Evolutionary conservation across 2,797 vertebrate genomes (phyloP).

Genomic region (Sylvilagus floridanus): DNA sequence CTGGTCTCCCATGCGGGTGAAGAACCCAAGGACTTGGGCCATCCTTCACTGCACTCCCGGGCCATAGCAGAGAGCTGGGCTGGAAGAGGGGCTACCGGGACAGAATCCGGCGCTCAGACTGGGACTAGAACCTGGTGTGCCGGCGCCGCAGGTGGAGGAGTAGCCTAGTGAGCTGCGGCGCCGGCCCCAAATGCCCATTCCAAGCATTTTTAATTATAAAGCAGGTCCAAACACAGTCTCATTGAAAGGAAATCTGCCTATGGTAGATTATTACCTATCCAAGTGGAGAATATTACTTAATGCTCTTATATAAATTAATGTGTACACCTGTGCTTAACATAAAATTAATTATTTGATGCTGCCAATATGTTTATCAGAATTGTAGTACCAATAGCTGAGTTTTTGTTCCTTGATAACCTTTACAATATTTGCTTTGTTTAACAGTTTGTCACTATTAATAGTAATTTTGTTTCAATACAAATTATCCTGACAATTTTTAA

Average conservation of each 20-base stretch:
- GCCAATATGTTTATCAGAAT: background rate
- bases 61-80: too few species aligned
- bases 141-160: too few species aligned
- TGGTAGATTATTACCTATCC: background rate
- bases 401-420: background rate
- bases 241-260: background rate
- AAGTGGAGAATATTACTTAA: background rate
- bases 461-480: background rate
- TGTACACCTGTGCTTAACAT: background rate
- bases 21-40: too few species aligned
- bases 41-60: too few species aligned
- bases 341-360: background rate
- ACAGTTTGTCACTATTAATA: background rate
- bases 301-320: background rate
- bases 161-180: too few species aligned
- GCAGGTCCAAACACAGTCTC: background rate
- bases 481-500: background rate
- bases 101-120: too few species aligned
- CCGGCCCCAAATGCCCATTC: too few species aligned
- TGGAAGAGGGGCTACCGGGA: too few species aligned
- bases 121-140: too few species aligned
- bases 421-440: background rate
- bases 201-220: background rate
- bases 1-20: too few species aligned
- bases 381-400: background rate